Conservation (phyloP, 2,797 vertebrate genomes). For the Florisuga fusca region DNA sequence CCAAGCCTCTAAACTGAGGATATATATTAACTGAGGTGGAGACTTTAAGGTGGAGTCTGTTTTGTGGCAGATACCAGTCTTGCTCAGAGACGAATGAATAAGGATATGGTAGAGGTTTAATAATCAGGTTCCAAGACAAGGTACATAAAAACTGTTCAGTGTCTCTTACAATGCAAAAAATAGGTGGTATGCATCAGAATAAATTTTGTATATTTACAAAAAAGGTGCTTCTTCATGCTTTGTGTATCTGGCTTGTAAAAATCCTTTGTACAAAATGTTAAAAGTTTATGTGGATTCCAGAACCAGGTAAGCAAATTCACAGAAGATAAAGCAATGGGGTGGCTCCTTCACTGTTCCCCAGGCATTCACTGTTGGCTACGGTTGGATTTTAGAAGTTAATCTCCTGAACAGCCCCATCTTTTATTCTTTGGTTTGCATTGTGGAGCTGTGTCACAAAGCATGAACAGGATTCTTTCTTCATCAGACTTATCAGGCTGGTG, state of each 20-base stretch:
- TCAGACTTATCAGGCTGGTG: neutral
- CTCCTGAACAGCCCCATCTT: neutral
- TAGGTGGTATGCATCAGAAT: neutral
- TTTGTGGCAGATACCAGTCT: neutral
- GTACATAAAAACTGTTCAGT: neutral
- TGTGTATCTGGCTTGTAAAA: neutral
- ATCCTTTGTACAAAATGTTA: neutral
- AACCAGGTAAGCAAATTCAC: neutral
- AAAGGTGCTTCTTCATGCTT: neutral
- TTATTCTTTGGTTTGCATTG: neutral
- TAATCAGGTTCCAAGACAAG: neutral
- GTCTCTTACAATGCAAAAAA: neutral
- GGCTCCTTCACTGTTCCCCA: neutral
- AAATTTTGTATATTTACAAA: neutral
- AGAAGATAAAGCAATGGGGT: neutral
- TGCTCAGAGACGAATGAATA: neutral
- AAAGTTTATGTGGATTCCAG: neutral
- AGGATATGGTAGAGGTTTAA: neutral
- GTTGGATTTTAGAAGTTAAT: neutral
- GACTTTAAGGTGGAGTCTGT: neutral
- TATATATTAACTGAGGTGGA: neutral
- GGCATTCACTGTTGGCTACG: neutral
- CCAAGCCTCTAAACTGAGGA: neutral
- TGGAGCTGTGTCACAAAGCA: neutral
- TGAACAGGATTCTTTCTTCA: neutral